Evolutionary conservation across 2,888 invertebrate genomes (phyloP), one percentile per base, ranked within the genome.

Genomic region (Cephus runcator): DNA sequence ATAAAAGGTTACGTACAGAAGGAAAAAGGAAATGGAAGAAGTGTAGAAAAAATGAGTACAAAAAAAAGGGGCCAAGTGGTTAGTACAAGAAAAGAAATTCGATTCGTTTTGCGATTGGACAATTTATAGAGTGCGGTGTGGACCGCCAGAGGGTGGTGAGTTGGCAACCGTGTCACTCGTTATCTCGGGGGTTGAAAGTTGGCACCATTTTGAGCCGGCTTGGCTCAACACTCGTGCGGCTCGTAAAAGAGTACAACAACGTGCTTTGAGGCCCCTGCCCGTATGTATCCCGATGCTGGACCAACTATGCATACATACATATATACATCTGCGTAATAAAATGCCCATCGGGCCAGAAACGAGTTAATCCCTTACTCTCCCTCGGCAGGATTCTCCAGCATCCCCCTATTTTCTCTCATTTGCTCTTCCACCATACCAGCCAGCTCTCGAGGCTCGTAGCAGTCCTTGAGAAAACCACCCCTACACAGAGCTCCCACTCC

Each of bases 121-220:
- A 75, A 77, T 69, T 77, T 77, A 77, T 69, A 40, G 35, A 23
- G 23, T 69, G 74, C 75, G 69, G 69, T 36, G 69, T 77, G 77
- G 68, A 73, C 30, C 75, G 35, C 11, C 15, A 74, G 34, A 34
- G 56, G 80, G 82, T 83, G 71, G 73, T 23, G 80, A 82, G 83
- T 83, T 83, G 83, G 83, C 83, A 81, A 73, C 35, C 30, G 73
- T 69, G 35, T 76, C 78, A 79, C 79, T 82, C 78, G 80, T 80
- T 82, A 81, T 82, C 82, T 83, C 79, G 75, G 56, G 69, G 77
- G 73, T 79, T 79, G 75, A 76, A 81, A 83, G 81, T 85, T 86
- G 86, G 86, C 86, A 84, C 34, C 74, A 79, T 81, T 83, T 86
- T 30, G 12, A 71, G 6, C 31, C 31, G 31, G 31, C 71, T 33